Base-by-base conservation (phyloP, 2,797 vertebrate species). In the Sebastes trivittatus region DNA sequence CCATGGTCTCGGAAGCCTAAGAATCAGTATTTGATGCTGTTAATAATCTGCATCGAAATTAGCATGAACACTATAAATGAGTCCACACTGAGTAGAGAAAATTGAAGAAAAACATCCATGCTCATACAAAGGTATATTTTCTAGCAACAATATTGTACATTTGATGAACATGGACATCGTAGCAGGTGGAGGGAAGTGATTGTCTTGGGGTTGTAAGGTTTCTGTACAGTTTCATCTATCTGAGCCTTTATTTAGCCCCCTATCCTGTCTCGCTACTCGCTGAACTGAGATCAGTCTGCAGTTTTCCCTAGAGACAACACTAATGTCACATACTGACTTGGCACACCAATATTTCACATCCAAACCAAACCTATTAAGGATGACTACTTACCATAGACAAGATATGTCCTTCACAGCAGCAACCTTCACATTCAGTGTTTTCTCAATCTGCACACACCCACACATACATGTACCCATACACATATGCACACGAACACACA, bases 331-430 rank as follows among this genome's bases (percentile, higher is more conserved):
- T 95, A 94, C 94, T 91, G 91, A 95, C 59, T 93, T 95, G 96
- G 95, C 96, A 96, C 96, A 94, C 95, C 96, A 96, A 98, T 98
- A 98, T 98, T 98, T 99, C 97, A 98, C 95, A 94, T 94, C 93
- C 95, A 96, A 95, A 95, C 94, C 93, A 96, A 96, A 97, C 97
- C 97, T 98, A 98, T 99, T 99, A 99, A 95, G 96, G 95, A 96
- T 97, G 97, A 97, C 95, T 97, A 96, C 97, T 97, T 97, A 96
- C 97, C 96, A 95, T 97, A 97, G 95, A 93, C 95, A 96, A 96
- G 97, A 96, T 96, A 96, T 96, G 97, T 97, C 97, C 98, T 98
- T 98, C 97, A 97, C 95, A 95, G 95, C 96, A 93, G 91, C 92
- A 98, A 98, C 96, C 96, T 97, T 95, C 93, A 94, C 92, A 91